Conservation (phyloP, 2,113 vertebrate genomes). For the Varanus komodoensis region DNA sequence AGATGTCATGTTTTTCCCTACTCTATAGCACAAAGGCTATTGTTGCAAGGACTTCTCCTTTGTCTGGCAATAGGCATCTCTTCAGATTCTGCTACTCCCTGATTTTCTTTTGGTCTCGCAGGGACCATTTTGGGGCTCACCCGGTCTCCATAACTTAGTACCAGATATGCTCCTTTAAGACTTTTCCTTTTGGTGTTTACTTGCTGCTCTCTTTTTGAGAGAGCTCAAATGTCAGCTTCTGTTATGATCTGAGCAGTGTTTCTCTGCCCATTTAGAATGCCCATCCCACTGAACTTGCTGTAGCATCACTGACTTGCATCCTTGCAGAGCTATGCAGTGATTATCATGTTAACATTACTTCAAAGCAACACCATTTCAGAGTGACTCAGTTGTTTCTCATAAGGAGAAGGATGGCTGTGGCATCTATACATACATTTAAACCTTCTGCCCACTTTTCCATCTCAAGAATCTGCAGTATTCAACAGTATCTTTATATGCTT, state of each 20-base stretch:
- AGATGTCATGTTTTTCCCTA: background rate
- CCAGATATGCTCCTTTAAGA: too few relatives aligned
- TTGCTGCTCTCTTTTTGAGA: background rate
- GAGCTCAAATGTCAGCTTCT: background rate
- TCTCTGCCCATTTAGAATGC: background rate
- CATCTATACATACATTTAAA: background rate
- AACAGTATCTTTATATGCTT: background rate
- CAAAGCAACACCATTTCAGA: background rate
- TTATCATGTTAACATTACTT: constrained; percentile 4
- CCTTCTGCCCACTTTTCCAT: background rate
- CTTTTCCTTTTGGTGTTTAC: background rate
- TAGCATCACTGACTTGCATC: background rate
- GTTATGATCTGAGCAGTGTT: background rate
- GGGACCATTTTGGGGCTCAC: background rate
- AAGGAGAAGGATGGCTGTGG: constrained; percentile 7
- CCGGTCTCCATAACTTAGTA: too few relatives aligned
- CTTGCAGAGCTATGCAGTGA: background rate
- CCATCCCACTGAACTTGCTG: background rate
- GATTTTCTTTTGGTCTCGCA: background rate
- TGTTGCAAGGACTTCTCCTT: background rate
- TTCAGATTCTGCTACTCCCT: background rate
- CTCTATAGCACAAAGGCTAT: background rate
- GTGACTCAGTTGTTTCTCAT: background rate
- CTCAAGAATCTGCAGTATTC: background rate
- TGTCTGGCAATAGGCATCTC: background rate